These are phyloP conservation scores for Trissoscelio sp. DNA, from an alignment of 2,888 invertebrate genomes.

Conservation along the genomic window DNA sequence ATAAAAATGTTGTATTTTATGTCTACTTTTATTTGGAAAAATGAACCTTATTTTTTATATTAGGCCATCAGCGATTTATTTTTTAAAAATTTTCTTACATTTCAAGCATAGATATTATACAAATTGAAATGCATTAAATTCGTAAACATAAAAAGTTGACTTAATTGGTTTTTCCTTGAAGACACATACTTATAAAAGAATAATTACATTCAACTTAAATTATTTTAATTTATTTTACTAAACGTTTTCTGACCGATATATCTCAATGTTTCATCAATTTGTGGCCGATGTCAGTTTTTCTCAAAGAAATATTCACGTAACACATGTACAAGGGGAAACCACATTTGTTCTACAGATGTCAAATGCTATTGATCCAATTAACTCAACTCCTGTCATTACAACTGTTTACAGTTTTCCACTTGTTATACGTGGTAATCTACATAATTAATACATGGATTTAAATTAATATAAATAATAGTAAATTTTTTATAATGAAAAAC, in stretches of 20 bases:
- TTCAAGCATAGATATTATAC: too few relatives aligned
- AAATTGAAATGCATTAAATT: too few relatives aligned
- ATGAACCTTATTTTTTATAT: too few relatives aligned
- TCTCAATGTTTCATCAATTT: slow-evolving; percentile 18
- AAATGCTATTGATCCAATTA: slow-evolving; percentile 49
- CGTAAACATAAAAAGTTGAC: too few relatives aligned
- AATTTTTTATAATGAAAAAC: too few relatives aligned
- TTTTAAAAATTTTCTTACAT: too few relatives aligned
- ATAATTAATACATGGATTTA: too few relatives aligned
- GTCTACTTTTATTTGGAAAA: too few relatives aligned
- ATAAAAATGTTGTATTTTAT: too few relatives aligned
- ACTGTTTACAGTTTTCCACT: slow-evolving; percentile 28
- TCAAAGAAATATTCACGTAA: slow-evolving; percentile 32
- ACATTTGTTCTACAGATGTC: slow-evolving; percentile 58
- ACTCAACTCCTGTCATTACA: slow-evolving; percentile 35
- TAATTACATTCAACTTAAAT: neutral
- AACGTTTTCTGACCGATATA: neutral
- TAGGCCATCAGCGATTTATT: too few relatives aligned
- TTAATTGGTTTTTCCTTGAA: too few relatives aligned
- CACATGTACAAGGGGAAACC: slow-evolving; percentile 41
- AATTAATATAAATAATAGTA: too few relatives aligned
- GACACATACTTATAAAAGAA: neutral
- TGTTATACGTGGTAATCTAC: neutral
- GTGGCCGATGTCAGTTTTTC: slow-evolving; percentile 12
- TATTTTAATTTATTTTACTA: neutral